Conservation (phyloP, 2,113 vertebrate species). For the Perccottus glenii region DNA sequence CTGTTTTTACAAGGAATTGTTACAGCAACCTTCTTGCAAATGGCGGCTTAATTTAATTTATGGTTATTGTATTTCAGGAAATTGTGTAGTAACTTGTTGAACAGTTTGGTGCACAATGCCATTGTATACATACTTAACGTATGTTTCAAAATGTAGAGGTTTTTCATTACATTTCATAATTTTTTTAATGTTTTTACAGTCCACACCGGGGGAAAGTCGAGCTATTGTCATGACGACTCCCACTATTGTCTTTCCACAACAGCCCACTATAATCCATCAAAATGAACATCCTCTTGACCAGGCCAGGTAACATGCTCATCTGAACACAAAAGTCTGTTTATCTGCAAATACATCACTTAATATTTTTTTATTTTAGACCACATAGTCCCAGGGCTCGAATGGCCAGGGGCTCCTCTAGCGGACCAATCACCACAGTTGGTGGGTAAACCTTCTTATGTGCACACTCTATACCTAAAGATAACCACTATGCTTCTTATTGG, state of each 20-base stretch:
- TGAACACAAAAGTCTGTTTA: constrained; percentile 11
- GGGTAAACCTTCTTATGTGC: constrained; percentile 47
- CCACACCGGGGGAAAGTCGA: constrained; percentile 66
- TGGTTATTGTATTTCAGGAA: background rate
- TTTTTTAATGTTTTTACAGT: constrained; percentile 71
- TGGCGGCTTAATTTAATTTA: background rate
- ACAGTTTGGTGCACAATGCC: no score
- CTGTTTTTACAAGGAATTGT: constrained; percentile 2
- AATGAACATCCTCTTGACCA: constrained; percentile 76
- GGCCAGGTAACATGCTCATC: constrained; percentile 63
- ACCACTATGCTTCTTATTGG: constrained; percentile 18
- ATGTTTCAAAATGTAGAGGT: no score
- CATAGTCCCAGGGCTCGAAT: constrained; percentile 87
- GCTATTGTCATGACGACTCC: constrained; percentile 79
- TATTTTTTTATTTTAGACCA: constrained; percentile 71
- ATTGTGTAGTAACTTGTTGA: background rate
- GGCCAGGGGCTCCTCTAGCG: constrained; percentile 76
- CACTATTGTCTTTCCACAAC: constrained; percentile 87
- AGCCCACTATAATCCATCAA: constrained; percentile 71
- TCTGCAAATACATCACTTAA: constrained; percentile 14
- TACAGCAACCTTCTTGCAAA: background rate
- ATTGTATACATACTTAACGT: no score
- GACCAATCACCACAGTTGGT: constrained; percentile 91
- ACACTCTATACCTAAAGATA: constrained; percentile 21
- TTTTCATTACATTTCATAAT: background rate